phyloP scores from a whole-genome alignment of 2,797 vertebrate species.

The Acropternis orthonyx region DNA sequence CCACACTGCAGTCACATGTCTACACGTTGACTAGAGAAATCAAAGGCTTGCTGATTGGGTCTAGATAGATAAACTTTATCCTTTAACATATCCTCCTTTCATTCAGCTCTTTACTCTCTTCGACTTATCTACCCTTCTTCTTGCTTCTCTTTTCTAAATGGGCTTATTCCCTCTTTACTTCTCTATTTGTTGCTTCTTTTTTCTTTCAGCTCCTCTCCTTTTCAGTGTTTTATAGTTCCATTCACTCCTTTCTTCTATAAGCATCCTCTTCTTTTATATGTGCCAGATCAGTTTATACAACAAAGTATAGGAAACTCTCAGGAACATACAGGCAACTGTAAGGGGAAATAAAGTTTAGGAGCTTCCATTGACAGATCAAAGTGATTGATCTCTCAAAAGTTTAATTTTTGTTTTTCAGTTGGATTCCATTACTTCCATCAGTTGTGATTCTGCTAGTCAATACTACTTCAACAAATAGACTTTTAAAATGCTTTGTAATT shows the following conservation, averaged over 20 bases:
- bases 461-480: not conserved
- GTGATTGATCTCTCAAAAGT: not conserved
- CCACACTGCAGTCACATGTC: conserved; percentile 15
- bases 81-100: conserved; percentile 58
- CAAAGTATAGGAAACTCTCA: not conserved
- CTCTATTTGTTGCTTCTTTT: not conserved
- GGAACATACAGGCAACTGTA: not conserved
- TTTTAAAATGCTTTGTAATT: not conserved
- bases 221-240: not conserved
- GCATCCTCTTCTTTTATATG: not conserved
- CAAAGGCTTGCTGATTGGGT: conserved; percentile 40
- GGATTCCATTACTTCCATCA: not conserved
- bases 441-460: not conserved
- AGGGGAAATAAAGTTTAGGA: not conserved
- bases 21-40: conserved; percentile 28
- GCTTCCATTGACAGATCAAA: not conserved
- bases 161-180: not conserved
- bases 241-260: not conserved
- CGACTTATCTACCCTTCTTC: not conserved
- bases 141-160: not conserved
- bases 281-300: not conserved
- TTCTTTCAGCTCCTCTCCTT: not conserved
- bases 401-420: not conserved
- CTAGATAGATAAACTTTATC: conserved; percentile 51
- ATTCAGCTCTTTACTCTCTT: conserved; percentile 18